phyloP scores from a whole-genome alignment of 2,797 vertebrate genomes.

The Apogon hyalosoma region DNA sequence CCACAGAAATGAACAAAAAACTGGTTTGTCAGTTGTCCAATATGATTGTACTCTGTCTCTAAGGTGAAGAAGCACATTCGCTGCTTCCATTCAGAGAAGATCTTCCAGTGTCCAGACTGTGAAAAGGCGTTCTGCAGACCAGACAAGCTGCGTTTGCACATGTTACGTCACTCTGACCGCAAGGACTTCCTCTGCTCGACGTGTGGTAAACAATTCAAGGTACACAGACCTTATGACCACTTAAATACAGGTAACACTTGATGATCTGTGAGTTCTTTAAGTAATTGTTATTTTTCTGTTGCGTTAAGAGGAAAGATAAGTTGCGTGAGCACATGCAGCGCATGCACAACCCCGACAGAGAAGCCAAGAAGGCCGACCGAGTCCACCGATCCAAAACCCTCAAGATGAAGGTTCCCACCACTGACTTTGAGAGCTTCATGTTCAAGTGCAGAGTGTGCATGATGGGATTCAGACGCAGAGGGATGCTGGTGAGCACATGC shows the following conservation, averaged over 20 bases:
- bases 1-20: no score
- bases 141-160: slow-evolving; percentile 96
- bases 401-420: slow-evolving; percentile 93
- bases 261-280: background rate
- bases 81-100: slow-evolving; percentile 98
- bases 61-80: slow-evolving; percentile 98
- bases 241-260: background rate
- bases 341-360: slow-evolving; percentile 98
- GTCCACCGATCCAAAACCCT: slow-evolving; percentile 93
- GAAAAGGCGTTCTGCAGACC: slow-evolving; percentile 98
- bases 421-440: slow-evolving; percentile 96
- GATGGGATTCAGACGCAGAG: slow-evolving; percentile 98
- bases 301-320: slow-evolving; percentile 93
- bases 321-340: slow-evolving; percentile 98
- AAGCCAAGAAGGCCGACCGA: slow-evolving; percentile 95
- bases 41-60: slow-evolving; percentile 14
- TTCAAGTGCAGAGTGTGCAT: slow-evolving; percentile 98
- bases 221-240: slow-evolving; percentile 54
- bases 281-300: slow-evolving; percentile 1
- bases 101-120: slow-evolving; percentile 95
- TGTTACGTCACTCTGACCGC: slow-evolving; percentile 96
- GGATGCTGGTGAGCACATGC: slow-evolving; percentile 92
- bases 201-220: slow-evolving; percentile 99
- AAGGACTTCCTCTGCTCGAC: slow-evolving; percentile 99
- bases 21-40: no score